phyloP scores from a whole-genome alignment of 2,797 vertebrate genomes.

The Danio tinwini region DNA sequence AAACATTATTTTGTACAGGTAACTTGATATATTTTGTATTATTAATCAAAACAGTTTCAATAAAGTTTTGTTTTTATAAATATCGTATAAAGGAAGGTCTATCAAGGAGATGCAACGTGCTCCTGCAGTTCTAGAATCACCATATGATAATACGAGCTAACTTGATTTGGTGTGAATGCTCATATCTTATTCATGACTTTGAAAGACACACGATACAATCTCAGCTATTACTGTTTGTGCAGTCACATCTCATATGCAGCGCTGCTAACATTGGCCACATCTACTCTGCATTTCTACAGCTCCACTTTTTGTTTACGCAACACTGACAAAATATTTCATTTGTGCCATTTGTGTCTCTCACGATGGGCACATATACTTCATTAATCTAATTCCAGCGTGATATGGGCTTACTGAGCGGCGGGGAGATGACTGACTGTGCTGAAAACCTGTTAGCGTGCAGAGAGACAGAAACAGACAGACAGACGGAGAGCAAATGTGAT shows the following conservation, averaged over 20 bases:
- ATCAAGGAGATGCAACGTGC: too few relatives aligned
- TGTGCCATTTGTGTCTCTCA: background rate
- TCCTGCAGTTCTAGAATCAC: background rate
- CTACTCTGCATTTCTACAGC: background rate
- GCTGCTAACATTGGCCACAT: background rate
- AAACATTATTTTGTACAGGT: too few relatives aligned
- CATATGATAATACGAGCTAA: slow-evolving; percentile 38
- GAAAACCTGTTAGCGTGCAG: background rate
- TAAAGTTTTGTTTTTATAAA: too few relatives aligned
- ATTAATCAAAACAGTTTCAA: too few relatives aligned
- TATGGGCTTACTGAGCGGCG: background rate
- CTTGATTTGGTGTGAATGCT: slow-evolving; percentile 13
- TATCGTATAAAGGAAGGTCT: too few relatives aligned
- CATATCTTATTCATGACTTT: slow-evolving; percentile 45
- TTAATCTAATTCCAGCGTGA: slow-evolving; percentile 20
- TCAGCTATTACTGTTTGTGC: slow-evolving; percentile 30
- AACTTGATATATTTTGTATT: too few relatives aligned
- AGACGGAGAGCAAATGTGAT: background rate
- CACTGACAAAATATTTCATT: slow-evolving; percentile 35
- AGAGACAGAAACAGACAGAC: background rate
- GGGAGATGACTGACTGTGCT: background rate
- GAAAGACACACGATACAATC: slow-evolving; percentile 26
- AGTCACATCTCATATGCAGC: slow-evolving; percentile 18
- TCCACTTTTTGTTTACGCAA: background rate
- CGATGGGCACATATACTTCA: slow-evolving; percentile 28